Evolutionary conservation across 2,797 vertebrate species (phyloP).

Genomic region (Aplochiton taeniatus): DNA sequence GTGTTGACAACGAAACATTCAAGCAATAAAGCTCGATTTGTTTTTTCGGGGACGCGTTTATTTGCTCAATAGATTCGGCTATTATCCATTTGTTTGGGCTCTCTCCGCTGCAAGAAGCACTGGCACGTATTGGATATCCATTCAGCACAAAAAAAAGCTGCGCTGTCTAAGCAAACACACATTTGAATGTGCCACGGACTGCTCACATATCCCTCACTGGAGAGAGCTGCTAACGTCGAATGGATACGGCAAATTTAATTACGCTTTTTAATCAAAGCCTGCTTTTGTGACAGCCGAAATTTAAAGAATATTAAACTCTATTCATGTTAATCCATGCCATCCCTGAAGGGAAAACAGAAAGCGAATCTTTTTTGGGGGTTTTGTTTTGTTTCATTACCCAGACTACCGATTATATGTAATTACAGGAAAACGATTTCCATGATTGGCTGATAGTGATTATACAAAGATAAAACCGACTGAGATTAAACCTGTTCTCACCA

Average conservation of each 20-base stretch:
- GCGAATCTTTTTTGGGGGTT: constrained; percentile 31
- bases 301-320: constrained; percentile 6
- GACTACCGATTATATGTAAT: constrained; percentile 46
- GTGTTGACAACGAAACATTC: not conserved
- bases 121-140: not conserved
- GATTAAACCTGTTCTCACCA: not conserved
- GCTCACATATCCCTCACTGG: not conserved
- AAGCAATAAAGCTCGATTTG: not conserved
- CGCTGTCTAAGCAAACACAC: not conserved
- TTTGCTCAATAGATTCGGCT: not conserved
- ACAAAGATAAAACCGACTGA: too few species aligned
- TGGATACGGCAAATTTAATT: constrained; percentile 18
- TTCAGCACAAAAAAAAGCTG: not conserved
- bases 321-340: constrained; percentile 24
- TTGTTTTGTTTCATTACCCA: constrained; percentile 20
- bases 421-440: constrained; percentile 19
- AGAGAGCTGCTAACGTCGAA: constrained; percentile 9
- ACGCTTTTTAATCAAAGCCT: constrained; percentile 22
- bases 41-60: not conserved
- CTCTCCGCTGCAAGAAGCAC: not conserved
- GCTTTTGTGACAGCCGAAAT: constrained; percentile 9
- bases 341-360: constrained; percentile 26
- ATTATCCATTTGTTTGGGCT: not conserved
- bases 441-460: too few species aligned
- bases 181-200: not conserved